Percentiles rank a stretch among this genome's conserved stretches.
phyloP scores from a whole-genome alignment of 53 echinoderm and acorn worm species.

The Apostichopus leukothele region DNA sequence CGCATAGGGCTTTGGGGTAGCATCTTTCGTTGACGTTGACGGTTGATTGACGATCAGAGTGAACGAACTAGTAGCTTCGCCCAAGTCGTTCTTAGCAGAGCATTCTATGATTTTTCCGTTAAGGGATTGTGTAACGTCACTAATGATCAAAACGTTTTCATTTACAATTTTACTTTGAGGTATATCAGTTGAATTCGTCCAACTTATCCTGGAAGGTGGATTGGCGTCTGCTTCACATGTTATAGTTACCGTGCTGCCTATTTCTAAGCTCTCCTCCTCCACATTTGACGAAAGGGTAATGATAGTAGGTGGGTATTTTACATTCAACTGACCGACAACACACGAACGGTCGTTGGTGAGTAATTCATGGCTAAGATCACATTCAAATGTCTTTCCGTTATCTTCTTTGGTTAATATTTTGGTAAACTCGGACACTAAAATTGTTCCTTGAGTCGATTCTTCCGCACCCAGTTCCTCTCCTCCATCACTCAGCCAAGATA shows the following conservation, averaged over 20 bases:
- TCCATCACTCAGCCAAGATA: slow-evolving; percentile 39
- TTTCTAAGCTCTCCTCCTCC: not conserved
- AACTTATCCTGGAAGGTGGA: slow-evolving; percentile 49
- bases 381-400: slow-evolving; percentile 48
- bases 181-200: slow-evolving; percentile 48
- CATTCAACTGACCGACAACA: slow-evolving; percentile 55
- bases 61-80: slow-evolving; percentile 1
- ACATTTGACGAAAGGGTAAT: not conserved
- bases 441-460: not conserved
- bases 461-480: not conserved
- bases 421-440: not conserved
- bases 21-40: slow-evolving; percentile 5
- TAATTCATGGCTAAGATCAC: slow-evolving; percentile 55
- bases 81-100: not conserved
- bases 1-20: not conserved
- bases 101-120: not conserved
- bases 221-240: slow-evolving; percentile 48
- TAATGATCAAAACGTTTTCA: slow-evolving; percentile 27
- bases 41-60: not conserved
- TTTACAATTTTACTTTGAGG: slow-evolving; percentile 3
- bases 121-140: not conserved
- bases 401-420: slow-evolving; percentile 42
- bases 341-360: slow-evolving; percentile 44
- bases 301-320: slow-evolving; percentile 55
- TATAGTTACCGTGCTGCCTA: slow-evolving; percentile 22